phyloP scores from a whole-genome alignment of 2,888 invertebrate species.

The Eupithecia centaureata region DNA sequence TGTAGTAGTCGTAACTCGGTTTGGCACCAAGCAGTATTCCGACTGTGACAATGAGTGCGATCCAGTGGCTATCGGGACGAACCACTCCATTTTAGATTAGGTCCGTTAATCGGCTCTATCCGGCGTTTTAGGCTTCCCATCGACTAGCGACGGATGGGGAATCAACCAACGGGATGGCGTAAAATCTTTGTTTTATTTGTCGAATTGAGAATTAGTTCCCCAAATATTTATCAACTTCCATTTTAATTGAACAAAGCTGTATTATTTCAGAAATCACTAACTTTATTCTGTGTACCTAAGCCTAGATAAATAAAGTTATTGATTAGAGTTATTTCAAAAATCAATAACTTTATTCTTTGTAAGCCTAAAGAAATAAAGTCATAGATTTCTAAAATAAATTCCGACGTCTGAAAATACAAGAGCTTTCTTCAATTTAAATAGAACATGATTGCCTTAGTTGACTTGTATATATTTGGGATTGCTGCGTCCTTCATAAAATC shows the following conservation, averaged over 20 bases:
- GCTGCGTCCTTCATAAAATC: neutral
- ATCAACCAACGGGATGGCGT: neutral
- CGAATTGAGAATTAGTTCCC: neutral
- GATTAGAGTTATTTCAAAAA: no score
- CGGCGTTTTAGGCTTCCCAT: conserved; percentile 19
- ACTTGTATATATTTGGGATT: neutral
- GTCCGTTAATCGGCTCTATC: conserved; percentile 27
- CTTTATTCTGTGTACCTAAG: no score
- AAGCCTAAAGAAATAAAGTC: no score
- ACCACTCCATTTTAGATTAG: conserved; percentile 33
- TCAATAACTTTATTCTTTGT: no score
- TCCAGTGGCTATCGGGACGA: conserved; percentile 22
- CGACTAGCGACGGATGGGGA: neutral
- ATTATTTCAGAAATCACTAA: no score
- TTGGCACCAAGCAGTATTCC: conserved; percentile 26
- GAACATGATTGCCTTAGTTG: neutral
- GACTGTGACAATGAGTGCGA: conserved; percentile 35
- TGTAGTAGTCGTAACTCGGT: conserved; percentile 30
- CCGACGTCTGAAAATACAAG: neutral
- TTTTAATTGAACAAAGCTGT: no score
- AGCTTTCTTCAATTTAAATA: neutral
- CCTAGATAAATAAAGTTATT: no score
- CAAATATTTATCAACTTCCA: no score
- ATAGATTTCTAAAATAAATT: no score
- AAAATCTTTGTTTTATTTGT: neutral